Percentiles rank a stretch among this genome's conserved stretches.
Conservation (phyloP, 2,888 invertebrate species). For the Caenorhabditis japonica region DNA sequence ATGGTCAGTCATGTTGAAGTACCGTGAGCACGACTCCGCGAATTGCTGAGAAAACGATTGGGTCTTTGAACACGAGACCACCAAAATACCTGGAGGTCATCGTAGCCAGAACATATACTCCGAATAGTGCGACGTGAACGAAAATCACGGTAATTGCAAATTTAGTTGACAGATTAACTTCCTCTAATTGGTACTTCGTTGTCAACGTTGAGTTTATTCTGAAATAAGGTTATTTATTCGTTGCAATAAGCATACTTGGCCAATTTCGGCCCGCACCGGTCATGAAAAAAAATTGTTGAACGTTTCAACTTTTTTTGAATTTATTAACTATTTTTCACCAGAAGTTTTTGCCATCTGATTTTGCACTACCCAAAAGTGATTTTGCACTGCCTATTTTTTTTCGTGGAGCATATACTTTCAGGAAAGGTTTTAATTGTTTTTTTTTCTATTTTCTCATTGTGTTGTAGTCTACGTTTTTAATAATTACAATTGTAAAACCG, state of each 20-base stretch:
- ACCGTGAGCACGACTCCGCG: slow-evolving; percentile 6
- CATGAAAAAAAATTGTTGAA: background rate
- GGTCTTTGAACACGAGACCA: slow-evolving; percentile 37
- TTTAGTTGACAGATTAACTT: slow-evolving; percentile 15
- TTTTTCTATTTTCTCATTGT: too few relatives aligned
- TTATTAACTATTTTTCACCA: too few relatives aligned
- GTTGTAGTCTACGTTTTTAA: too few relatives aligned
- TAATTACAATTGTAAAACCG: too few relatives aligned
- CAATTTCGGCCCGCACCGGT: too few relatives aligned
- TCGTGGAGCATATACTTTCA: too few relatives aligned
- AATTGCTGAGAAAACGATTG: slow-evolving; percentile 32
- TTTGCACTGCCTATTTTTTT: too few relatives aligned
- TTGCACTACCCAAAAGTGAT: too few relatives aligned
- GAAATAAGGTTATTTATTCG: slow-evolving; percentile 1
- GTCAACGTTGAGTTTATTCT: slow-evolving; percentile 4
- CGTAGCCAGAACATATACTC: slow-evolving; percentile 1
- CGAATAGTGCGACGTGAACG: slow-evolving; percentile 15
- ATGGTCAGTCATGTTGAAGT: background rate
- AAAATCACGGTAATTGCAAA: slow-evolving; percentile 21
- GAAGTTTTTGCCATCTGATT: too few relatives aligned
- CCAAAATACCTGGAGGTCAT: slow-evolving; percentile 11
- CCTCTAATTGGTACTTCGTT: slow-evolving; percentile 20
- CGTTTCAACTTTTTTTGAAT: background rate
- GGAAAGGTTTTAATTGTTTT: too few relatives aligned
- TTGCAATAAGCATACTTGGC: too few relatives aligned